Conservation (phyloP, 1,140 invertebrate species). For the Oncopeltus fasciatus region DNA sequence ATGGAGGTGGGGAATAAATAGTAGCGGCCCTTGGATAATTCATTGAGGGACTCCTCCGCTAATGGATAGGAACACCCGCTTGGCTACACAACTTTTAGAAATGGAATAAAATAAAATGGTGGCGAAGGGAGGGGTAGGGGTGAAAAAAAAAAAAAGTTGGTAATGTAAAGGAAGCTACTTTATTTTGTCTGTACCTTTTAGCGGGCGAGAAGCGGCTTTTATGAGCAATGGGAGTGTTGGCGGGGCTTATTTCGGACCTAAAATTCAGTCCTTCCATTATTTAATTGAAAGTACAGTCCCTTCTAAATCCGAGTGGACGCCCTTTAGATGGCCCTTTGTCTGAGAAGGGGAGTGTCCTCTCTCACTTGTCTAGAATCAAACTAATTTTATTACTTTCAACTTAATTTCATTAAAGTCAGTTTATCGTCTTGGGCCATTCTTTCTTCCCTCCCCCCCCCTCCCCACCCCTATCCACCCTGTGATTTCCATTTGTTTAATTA, state of each 20-base stretch:
- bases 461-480: not conserved
- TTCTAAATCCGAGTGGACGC: not conserved
- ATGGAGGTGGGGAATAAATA: not conserved
- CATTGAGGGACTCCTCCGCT: not conserved
- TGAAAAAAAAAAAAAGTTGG: no score
- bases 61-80: not conserved
- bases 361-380: not conserved
- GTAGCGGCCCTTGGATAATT: not conserved
- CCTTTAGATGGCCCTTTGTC: not conserved
- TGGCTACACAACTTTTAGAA: no score
- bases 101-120: no score
- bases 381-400: slow-evolving; percentile 1
- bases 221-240: not conserved
- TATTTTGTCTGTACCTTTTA: not conserved
- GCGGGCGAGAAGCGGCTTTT: not conserved
- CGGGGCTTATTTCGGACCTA: no score
- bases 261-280: no score
- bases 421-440: not conserved
- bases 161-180: not conserved
- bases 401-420: not conserved
- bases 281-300: not conserved
- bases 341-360: not conserved
- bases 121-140: no score
- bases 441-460: no score
- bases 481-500: not conserved